Evolutionary conservation across 2,113 vertebrate species (phyloP).

Genomic region (Aleadryas rufinucha): DNA sequence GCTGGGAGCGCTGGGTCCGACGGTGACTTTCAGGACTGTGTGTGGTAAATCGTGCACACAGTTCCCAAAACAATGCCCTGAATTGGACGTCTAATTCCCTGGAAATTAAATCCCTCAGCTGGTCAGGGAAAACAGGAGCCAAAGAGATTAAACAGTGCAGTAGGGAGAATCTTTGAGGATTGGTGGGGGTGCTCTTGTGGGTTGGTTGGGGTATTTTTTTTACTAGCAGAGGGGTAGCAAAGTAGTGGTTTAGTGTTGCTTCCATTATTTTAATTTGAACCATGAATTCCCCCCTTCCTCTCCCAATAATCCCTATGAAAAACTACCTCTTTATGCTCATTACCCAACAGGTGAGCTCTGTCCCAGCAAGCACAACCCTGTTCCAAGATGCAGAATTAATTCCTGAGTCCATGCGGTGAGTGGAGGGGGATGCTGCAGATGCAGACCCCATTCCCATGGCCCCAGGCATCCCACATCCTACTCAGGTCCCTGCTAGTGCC

Average conservation of each 20-base stretch:
- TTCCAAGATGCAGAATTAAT: background rate
- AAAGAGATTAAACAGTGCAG: conserved; percentile 35
- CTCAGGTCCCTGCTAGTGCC: background rate
- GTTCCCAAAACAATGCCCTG: conserved; percentile 37
- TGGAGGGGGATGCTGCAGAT: background rate
- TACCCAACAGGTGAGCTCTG: background rate
- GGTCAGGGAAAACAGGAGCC: conserved; percentile 37
- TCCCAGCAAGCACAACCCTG: fast-evolving
- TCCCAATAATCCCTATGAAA: background rate
- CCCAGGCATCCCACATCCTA: background rate
- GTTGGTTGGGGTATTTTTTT: background rate
- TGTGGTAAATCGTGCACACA: conserved; percentile 36
- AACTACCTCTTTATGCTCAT: background rate
- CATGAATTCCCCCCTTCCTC: background rate
- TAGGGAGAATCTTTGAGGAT: background rate
- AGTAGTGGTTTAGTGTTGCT: background rate
- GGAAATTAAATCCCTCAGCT: conserved; percentile 56
- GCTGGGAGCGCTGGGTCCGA: background rate
- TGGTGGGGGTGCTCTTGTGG: background rate
- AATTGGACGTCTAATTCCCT: conserved; percentile 14
- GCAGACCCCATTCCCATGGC: background rate
- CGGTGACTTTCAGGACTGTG: conserved; percentile 43
- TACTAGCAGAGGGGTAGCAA: background rate
- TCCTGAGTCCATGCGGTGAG: background rate
- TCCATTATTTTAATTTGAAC: background rate